These are phyloP conservation scores for Pocillopora verrucosa DNA, from an alignment of 64 coral and sea anemone genomes.

Conservation along the genomic window DNA sequence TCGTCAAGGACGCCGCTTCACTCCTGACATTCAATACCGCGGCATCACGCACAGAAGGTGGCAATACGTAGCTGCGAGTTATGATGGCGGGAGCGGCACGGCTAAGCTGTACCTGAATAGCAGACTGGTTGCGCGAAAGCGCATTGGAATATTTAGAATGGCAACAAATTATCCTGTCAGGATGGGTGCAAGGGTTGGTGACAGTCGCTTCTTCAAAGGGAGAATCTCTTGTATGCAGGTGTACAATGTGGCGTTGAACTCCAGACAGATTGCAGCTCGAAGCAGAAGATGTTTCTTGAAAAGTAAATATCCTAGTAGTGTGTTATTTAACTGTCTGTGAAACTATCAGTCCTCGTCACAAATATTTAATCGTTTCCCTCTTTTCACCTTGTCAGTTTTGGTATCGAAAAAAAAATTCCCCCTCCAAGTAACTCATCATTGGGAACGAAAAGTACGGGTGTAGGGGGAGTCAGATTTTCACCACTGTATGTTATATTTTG, in stretches of 20 bases:
- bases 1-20: conserved; percentile 23
- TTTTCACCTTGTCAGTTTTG: no score
- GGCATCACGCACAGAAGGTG: conserved; percentile 29
- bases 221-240: conserved; percentile 80
- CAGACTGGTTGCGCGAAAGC: conserved; percentile 9
- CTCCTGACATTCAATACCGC: neutral
- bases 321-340: no score
- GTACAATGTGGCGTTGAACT: conserved; percentile 45
- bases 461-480: no score
- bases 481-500: no score
- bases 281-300: conserved; percentile 46
- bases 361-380: no score
- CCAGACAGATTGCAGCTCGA: conserved; percentile 34
- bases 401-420: no score
- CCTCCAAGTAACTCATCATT: no score
- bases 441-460: no score
- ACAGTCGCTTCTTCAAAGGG: conserved; percentile 49
- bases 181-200: conserved; percentile 54
- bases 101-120: conserved; percentile 63
- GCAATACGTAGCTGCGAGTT: conserved; percentile 74
- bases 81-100: conserved; percentile 47
- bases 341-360: no score
- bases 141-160: conserved; percentile 34
- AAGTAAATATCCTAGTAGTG: neutral
- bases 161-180: conserved; percentile 76